Evolutionary conservation across 1,140 invertebrate species (phyloP), one percentile per base, ranked within the genome.

Genomic region (Idris sp.): DNA sequence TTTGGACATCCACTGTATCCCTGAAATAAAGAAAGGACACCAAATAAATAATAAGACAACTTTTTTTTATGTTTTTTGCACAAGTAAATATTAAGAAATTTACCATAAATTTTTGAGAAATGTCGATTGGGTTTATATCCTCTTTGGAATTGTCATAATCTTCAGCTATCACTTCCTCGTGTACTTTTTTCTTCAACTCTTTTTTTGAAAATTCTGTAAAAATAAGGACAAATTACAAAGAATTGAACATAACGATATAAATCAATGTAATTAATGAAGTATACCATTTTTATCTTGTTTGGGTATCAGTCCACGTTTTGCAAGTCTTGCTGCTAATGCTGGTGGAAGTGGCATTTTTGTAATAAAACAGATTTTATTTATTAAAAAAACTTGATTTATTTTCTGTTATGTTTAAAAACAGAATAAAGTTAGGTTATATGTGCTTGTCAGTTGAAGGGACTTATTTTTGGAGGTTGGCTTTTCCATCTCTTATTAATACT

Each of bases 1-100:
- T 99, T 99, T 1, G 98, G 98, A 86, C 98, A 99, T 2, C 94
- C 93, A 76, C 90, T 91, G 74, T 92, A 92, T 19, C 92, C 91
- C 86, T 90, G 54, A 44, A 83, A 82, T 74, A 36, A 33, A 46
- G 14, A 77, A 58, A 68, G n/a, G n/a, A n/a, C n/a, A n/a, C n/a
- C n/a, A n/a, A n/a, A n/a, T n/a, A n/a, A n/a, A n/a, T n/a, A n/a
- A n/a, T n/a, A n/a, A n/a, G n/a, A n/a, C n/a, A n/a, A n/a, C n/a
- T n/a, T n/a, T n/a, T n/a, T n/a, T n/a, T n/a, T n/a, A n/a, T n/a
- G n/a, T n/a, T n/a, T n/a, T n/a, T n/a, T n/a, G n/a, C n/a, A n/a
- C n/a, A n/a, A n/a, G n/a, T n/a, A n/a, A n/a, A n/a, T n/a, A n/a
- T n/a, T n/a, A n/a, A n/a, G n/a, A n/a, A n/a, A 7, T 10, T 48